phyloP scores from a whole-genome alignment of 2,888 invertebrate species.

The Dolichopus griseipennis region DNA sequence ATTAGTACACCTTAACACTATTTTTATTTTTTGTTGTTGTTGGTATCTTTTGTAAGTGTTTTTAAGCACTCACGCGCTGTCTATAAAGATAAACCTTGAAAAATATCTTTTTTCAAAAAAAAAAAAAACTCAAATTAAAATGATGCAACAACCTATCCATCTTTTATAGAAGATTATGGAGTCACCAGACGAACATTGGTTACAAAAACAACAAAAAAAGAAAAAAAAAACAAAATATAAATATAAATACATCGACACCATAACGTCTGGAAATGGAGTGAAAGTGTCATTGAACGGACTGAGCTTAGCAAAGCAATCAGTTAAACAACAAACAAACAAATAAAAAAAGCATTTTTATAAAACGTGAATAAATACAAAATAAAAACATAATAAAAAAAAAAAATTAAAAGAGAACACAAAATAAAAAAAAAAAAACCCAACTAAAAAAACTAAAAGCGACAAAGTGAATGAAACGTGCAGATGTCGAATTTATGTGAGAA shows the following conservation, averaged over 20 bases:
- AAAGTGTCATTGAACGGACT: conserved; percentile 23
- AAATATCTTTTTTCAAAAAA: background rate
- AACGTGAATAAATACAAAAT: background rate
- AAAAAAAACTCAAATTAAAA: background rate
- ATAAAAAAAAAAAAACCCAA: too few species aligned
- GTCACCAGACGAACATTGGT: background rate
- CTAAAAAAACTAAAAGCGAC: background rate
- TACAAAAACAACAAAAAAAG: background rate
- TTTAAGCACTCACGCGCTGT: background rate
- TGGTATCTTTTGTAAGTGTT: background rate
- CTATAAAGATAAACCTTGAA: background rate
- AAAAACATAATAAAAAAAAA: background rate
- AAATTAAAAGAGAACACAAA: background rate
- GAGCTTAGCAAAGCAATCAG: background rate
- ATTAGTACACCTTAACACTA: conserved; percentile 2
- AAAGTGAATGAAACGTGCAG: background rate
- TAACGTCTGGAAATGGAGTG: conserved; percentile 20
- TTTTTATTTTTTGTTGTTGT: background rate
- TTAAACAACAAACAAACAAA: background rate
- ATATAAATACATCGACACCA: conserved; percentile 12
- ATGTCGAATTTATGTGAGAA: background rate
- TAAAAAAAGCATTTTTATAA: background rate
- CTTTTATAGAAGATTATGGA: conserved; percentile 4
- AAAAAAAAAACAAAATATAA: background rate
- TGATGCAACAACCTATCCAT: conserved; percentile 6